Conservation (phyloP, 2,797 vertebrate species). For the Mormyrus hasselquistii region DNA sequence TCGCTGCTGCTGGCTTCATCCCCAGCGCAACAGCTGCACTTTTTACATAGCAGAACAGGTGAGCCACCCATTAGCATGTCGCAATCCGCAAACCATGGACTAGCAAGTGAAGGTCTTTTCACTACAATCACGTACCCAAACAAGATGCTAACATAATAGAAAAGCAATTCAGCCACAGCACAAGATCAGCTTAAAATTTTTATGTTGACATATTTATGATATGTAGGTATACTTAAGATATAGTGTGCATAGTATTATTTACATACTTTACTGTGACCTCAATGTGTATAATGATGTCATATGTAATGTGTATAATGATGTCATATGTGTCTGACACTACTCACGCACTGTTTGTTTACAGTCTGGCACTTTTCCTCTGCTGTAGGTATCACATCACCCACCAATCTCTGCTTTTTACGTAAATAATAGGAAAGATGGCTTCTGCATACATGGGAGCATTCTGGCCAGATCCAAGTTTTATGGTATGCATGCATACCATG, state of each 20-base stretch:
- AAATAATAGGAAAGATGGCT: slow-evolving; percentile 92
- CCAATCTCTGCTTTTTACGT: slow-evolving; percentile 92
- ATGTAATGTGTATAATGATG: background rate
- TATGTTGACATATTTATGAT: background rate
- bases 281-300: background rate
- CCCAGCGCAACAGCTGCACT: slow-evolving; percentile 83
- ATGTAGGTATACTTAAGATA: background rate
- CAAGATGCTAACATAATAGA: background rate
- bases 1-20: slow-evolving; percentile 93
- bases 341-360: background rate
- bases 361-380: slow-evolving; percentile 14
- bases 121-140: background rate
- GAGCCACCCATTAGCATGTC: slow-evolving; percentile 16
- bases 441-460: slow-evolving; percentile 86
- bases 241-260: background rate
- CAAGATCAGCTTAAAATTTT: background rate
- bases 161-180: background rate
- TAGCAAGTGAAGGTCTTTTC: background rate
- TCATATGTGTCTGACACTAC: background rate
- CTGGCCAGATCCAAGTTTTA: slow-evolving; percentile 93
- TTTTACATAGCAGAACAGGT: slow-evolving; percentile 97
- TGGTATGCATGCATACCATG: slow-evolving; percentile 54
- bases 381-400: slow-evolving; percentile 90
- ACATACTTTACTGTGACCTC: background rate
- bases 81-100: background rate